A percentile compares a stretch with the other conserved stretches of the same genome.
phyloP scores from a whole-genome alignment of 2,113 vertebrate species.

The Butorides virescens region DNA sequence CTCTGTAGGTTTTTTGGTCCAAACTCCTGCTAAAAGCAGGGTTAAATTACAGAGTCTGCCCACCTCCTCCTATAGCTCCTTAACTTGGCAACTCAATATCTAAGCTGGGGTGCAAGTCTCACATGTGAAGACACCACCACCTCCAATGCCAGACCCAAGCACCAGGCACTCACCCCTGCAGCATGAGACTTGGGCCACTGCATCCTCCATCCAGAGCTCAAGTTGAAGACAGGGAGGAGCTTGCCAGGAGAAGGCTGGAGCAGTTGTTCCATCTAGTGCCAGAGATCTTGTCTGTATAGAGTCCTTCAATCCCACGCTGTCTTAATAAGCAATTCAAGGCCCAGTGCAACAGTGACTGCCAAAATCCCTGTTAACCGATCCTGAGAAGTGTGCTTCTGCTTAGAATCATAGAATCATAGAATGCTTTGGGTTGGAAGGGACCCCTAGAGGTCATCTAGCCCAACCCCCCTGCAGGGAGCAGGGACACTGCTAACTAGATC shows the following conservation, averaged over 20 bases:
- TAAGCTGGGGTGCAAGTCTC: not conserved
- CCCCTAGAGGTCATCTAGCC: too few relatives aligned
- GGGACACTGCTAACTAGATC: too few relatives aligned
- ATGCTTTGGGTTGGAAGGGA: too few relatives aligned
- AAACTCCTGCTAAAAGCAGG: not conserved
- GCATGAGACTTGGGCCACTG: not conserved
- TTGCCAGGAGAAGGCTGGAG: not conserved
- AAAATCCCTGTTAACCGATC: not conserved
- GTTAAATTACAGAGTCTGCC: not conserved
- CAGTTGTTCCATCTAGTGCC: not conserved
- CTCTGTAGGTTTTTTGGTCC: not conserved
- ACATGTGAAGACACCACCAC: accelerated
- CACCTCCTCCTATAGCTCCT: not conserved
- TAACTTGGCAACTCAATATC: not conserved
- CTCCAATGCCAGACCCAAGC: accelerated
- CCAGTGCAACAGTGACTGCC: not conserved
- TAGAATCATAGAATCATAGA: too few relatives aligned
- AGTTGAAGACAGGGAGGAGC: not conserved
- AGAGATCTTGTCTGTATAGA: not conserved
- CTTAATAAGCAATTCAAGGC: not conserved
- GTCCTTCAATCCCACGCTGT: not conserved
- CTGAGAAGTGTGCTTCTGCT: not conserved
- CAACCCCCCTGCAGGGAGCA: too few relatives aligned
- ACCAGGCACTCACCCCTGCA: not conserved
- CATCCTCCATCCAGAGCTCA: not conserved